Evolutionary conservation across 2,888 invertebrate species (phyloP).

Genomic region (Drosophila paranaensis): DNA sequence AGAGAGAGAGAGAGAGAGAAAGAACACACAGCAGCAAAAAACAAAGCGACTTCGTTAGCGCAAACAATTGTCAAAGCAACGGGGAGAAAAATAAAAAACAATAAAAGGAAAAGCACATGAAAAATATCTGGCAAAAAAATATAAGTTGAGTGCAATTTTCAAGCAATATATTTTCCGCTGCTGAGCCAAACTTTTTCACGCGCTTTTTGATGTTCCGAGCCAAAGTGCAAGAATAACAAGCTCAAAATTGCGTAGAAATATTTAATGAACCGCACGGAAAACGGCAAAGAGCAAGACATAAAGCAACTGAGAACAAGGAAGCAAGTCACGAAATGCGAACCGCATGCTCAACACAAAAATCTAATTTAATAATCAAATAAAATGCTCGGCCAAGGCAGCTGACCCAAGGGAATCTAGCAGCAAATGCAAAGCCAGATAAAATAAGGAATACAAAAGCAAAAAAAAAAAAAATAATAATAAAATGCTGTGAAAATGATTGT

Average conservation of each 20-base stretch:
- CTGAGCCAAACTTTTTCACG: constrained; percentile 73
- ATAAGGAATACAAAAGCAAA: constrained; percentile 22
- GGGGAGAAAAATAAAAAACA: neutral
- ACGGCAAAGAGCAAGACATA: constrained; percentile 4
- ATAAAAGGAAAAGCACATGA: constrained; percentile 35
- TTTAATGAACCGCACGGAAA: constrained; percentile 61
- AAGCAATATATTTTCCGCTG: constrained; percentile 74
- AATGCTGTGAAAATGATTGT: neutral
- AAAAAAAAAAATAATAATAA: constrained; percentile 6
- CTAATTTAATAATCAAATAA: constrained; percentile 78
- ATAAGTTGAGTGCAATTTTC: constrained; percentile 68
- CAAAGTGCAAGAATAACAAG: constrained; percentile 76
- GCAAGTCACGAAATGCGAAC: constrained; percentile 1
- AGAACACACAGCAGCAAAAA: constrained; percentile 48
- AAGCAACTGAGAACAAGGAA: neutral
- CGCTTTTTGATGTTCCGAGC: constrained; percentile 71
- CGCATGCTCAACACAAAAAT: constrained; percentile 49
- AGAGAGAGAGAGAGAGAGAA: neutral
- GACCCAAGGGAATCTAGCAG: constrained; percentile 52
- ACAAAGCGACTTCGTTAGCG: constrained; percentile 76
- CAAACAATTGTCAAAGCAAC: constrained; percentile 73
- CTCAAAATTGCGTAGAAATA: constrained; percentile 64
- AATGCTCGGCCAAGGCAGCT: constrained; percentile 60
- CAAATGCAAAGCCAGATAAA: constrained; percentile 51
- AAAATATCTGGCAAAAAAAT: constrained; percentile 42